Conservation (phyloP, 2,113 vertebrate genomes). For the Nesogale talazaci region DNA sequence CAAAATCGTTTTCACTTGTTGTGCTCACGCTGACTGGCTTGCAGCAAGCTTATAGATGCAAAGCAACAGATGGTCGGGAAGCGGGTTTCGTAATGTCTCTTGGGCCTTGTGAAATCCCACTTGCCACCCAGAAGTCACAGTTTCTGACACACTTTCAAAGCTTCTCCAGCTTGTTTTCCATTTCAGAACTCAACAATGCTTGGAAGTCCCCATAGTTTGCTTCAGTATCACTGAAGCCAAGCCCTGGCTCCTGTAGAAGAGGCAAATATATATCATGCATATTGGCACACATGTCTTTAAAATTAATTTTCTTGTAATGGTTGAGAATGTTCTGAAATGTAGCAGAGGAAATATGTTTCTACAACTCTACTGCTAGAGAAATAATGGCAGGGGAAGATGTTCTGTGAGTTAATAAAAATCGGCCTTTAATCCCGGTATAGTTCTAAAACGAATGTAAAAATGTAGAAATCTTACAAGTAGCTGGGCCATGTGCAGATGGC, state of each 20-base stretch:
- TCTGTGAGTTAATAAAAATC: constrained; percentile 55
- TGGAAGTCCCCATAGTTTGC: constrained; percentile 44
- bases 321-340: constrained; percentile 63
- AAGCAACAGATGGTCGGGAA: constrained; percentile 75
- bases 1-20: constrained; percentile 79
- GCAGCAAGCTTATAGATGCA: constrained; percentile 69
- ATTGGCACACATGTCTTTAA: constrained; percentile 59
- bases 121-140: constrained; percentile 63
- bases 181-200: constrained; percentile 60
- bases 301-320: constrained; percentile 63
- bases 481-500: neutral
- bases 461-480: constrained; percentile 39
- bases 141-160: constrained; percentile 66
- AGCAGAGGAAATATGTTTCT: constrained; percentile 55
- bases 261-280: constrained; percentile 38
- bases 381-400: constrained; percentile 50
- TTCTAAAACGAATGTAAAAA: constrained; percentile 49
- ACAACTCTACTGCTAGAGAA: constrained; percentile 63
- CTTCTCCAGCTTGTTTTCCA: constrained; percentile 63
- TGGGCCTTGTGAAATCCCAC: constrained; percentile 55
- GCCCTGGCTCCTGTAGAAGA: constrained; percentile 50
- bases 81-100: constrained; percentile 30
- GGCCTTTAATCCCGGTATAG: constrained; percentile 30
- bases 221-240: constrained; percentile 33
- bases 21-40: constrained; percentile 68